phyloP scores from a whole-genome alignment of 2,113 vertebrate species.

The Anthoscopus minutus region DNA sequence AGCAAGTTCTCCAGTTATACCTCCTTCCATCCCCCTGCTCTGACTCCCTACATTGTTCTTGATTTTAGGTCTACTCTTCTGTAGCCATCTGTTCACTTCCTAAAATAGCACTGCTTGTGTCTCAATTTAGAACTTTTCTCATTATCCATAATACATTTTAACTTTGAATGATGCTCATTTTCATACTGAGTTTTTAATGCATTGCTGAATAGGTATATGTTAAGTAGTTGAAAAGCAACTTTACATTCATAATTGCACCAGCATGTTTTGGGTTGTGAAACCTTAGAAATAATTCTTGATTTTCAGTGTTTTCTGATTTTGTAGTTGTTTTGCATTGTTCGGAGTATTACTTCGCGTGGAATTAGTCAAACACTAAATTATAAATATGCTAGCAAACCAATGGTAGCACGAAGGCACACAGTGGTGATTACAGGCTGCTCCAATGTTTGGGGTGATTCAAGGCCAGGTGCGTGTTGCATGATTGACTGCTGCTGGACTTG shows the following conservation, averaged over 20 bases:
- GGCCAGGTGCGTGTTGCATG: accelerated
- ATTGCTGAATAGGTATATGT: background rate
- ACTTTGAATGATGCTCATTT: background rate
- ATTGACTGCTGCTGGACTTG: background rate
- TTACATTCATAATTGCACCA: background rate
- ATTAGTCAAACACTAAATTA: background rate
- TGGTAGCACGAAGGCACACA: background rate
- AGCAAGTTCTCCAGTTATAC: background rate
- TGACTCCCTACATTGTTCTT: background rate
- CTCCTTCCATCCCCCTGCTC: background rate
- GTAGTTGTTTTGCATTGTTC: background rate
- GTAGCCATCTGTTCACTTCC: constrained; percentile 40
- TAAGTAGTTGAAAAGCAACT: background rate
- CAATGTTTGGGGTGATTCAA: background rate
- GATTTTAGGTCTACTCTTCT: constrained; percentile 17
- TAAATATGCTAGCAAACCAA: background rate
- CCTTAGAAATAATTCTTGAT: background rate
- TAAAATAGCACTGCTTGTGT: constrained; percentile 38
- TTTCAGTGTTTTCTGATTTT: background rate
- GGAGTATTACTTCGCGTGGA: background rate
- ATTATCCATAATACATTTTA: background rate
- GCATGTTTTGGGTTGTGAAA: background rate
- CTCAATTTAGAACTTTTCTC: background rate
- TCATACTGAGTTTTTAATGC: background rate
- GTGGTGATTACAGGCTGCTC: background rate